phyloP scores from a whole-genome alignment of 2,797 vertebrate genomes.

The Anabas testudineus region DNA sequence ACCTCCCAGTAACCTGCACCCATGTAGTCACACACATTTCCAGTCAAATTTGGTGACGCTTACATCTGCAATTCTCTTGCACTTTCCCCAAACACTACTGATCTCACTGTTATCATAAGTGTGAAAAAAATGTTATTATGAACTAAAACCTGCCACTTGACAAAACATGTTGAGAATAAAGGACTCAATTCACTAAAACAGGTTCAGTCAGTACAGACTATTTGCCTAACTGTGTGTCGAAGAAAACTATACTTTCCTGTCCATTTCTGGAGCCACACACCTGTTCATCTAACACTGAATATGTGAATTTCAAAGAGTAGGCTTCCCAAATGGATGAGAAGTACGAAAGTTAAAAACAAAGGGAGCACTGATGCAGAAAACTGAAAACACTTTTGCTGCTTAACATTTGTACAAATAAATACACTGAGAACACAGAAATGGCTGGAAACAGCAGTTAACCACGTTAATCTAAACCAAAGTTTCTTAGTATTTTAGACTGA shows the following conservation, averaged over 20 bases:
- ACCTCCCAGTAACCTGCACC: conserved; percentile 96
- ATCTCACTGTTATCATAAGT: neutral
- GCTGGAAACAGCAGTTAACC: neutral
- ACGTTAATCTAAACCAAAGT: neutral
- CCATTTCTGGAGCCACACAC: neutral
- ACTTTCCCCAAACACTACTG: neutral
- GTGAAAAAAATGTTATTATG: neutral
- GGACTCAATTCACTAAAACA: neutral
- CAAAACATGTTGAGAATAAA: neutral
- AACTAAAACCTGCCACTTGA: neutral
- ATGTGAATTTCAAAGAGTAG: neutral
- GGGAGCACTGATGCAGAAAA: neutral
- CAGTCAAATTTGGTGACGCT: neutral
- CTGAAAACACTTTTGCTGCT: neutral
- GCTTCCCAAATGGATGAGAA: neutral
- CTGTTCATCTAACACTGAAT: neutral
- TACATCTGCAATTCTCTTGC: neutral
- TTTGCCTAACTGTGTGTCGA: neutral
- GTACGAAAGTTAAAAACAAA: neutral
- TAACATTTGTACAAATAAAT: neutral
- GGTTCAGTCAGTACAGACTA: neutral
- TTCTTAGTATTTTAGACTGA: neutral
- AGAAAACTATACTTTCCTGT: neutral
- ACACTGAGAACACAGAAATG: neutral
- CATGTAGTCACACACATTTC: conserved; percentile 14